phyloP scores from a whole-genome alignment of 2,797 vertebrate species.

The Typhlichthys subterraneus region DNA sequence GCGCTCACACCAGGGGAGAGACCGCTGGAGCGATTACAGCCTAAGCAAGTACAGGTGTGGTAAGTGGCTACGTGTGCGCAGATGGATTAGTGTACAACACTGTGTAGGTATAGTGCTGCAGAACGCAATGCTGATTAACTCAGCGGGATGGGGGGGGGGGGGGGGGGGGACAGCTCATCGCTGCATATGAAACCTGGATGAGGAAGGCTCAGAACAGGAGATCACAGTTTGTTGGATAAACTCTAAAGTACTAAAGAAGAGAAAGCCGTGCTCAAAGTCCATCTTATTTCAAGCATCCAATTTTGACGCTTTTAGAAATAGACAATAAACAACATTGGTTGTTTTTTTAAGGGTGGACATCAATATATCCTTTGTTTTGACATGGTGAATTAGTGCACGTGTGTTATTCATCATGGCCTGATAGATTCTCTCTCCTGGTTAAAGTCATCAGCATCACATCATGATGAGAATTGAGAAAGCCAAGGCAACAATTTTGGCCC shows the following conservation, averaged over 20 bases:
- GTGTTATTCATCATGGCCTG: conserved; percentile 65
- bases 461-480: conserved; percentile 23
- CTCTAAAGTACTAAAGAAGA: background rate
- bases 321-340: conserved; percentile 14
- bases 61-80: conserved; percentile 34
- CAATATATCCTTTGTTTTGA: conserved; percentile 29
- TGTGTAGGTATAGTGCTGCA: conserved; percentile 39
- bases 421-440: conserved; percentile 67
- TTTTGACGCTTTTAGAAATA: conserved; percentile 4
- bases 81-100: conserved; percentile 48
- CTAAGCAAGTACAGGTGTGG: conserved; percentile 17
- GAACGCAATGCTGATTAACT: conserved; percentile 64
- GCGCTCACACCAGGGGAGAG: conserved; percentile 16
- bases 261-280: background rate
- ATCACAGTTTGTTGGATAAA: conserved; percentile 8
- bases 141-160: conserved; percentile 19
- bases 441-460: conserved; percentile 44
- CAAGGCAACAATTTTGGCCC: conserved; percentile 49
- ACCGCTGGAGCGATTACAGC: conserved; percentile 38
- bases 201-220: conserved; percentile 48
- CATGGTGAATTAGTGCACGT: conserved; percentile 26
- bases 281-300: conserved; percentile 6
- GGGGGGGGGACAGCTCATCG: conserved; percentile 47
- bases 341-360: conserved; percentile 11
- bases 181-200: conserved; percentile 40